phyloP scores from a whole-genome alignment of 1,140 invertebrate genomes.

The Diachasmimorpha longicaudata region DNA sequence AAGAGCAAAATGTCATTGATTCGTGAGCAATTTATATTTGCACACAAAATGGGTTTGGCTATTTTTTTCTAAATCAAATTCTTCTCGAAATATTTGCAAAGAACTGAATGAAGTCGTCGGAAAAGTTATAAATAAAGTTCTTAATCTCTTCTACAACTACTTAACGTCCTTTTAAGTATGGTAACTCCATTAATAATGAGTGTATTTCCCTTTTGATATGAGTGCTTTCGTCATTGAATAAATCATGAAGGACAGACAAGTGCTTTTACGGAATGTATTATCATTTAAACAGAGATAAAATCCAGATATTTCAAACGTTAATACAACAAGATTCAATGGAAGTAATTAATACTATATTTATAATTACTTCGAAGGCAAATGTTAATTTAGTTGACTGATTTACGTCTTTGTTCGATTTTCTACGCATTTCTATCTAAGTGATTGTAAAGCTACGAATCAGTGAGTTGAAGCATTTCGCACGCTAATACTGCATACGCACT shows the following conservation, averaged over 20 bases:
- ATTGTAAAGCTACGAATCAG: neutral
- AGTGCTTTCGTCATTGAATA: neutral
- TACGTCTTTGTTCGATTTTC: neutral
- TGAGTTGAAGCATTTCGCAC: neutral
- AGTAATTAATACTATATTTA: neutral
- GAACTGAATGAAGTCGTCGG: neutral
- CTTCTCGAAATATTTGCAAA: neutral
- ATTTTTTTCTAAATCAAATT: neutral
- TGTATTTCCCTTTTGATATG: neutral
- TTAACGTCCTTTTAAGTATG: neutral
- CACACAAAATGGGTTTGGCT: neutral
- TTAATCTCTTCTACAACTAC: neutral
- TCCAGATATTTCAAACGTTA: constrained; percentile 8
- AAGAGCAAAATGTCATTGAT: neutral
- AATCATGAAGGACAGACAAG: neutral
- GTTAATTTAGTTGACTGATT: neutral
- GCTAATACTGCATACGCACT: neutral
- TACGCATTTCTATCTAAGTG: neutral
- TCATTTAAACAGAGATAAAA: constrained; percentile 1
- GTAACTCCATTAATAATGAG: neutral
- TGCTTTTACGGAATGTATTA: neutral
- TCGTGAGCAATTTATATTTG: neutral
- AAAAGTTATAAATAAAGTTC: too few species aligned
- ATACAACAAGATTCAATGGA: neutral
- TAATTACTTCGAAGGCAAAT: constrained; percentile 1